Conservation (phyloP, 1,140 invertebrate genomes). For the Drosophila neocordata region DNA sequence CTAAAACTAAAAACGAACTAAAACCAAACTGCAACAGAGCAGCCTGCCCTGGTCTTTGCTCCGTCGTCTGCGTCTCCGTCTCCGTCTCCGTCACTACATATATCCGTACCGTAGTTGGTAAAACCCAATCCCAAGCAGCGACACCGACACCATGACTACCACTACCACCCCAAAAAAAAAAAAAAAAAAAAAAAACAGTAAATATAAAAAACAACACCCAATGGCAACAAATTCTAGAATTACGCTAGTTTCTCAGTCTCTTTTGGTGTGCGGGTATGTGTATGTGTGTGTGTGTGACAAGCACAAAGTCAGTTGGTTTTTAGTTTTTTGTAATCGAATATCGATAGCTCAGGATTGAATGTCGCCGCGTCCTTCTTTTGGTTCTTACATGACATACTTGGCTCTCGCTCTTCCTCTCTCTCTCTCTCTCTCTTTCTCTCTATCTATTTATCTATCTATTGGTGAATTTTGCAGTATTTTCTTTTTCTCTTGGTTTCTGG, state of each 20-base stretch:
- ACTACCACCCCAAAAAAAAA: conserved; percentile 56
- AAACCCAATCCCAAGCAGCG: conserved; percentile 45
- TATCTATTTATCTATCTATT: conserved; percentile 32
- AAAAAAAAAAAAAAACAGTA: conserved; percentile 12
- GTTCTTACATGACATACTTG: conserved; percentile 80
- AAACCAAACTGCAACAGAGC: conserved; percentile 66
- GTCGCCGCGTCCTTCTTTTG: conserved; percentile 75
- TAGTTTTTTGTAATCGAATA: conserved; percentile 80
- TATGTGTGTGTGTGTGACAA: conserved; percentile 39
- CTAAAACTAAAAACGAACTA: conserved; percentile 66
- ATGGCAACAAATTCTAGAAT: conserved; percentile 75
- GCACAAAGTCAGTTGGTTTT: conserved; percentile 76
- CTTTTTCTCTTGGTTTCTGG: not conserved
- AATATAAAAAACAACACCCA: conserved; percentile 49
- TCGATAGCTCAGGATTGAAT: conserved; percentile 81
- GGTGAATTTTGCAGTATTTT: conserved; percentile 13
- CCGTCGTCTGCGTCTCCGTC: not conserved
- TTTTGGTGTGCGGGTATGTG: conserved; percentile 13
- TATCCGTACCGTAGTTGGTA: conserved; percentile 35
- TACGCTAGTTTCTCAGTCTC: conserved; percentile 74
- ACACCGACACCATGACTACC: conserved; percentile 33
- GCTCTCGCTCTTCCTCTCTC: conserved; percentile 26
- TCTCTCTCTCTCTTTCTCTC: conserved; percentile 21
- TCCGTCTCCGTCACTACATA: conserved; percentile 17
- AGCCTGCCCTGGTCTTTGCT: conserved; percentile 19